phyloP scores from a whole-genome alignment of 2,888 invertebrate species.

The Agrochola lychnidis region DNA sequence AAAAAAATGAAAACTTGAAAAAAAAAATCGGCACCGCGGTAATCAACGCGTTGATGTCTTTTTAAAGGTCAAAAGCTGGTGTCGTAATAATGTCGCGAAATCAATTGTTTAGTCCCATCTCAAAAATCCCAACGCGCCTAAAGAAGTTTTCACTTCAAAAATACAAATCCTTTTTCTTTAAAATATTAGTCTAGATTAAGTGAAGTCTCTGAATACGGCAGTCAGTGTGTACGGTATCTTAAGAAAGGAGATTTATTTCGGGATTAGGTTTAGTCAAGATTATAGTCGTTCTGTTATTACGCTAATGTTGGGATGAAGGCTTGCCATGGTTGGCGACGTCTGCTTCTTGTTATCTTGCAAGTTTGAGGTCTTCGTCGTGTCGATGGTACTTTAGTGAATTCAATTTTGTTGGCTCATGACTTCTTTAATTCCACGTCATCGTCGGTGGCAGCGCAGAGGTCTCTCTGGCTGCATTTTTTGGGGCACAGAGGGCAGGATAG shows the following conservation, averaged over 20 bases:
- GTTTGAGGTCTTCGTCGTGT: neutral
- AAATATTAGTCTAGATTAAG: neutral
- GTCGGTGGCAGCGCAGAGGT: neutral
- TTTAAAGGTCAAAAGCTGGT: no score
- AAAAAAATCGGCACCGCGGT: no score
- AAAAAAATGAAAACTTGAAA: no score
- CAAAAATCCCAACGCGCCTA: no score
- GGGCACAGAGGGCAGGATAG: no score
- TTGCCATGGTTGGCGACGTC: slow-evolving; percentile 31
- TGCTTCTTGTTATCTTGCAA: slow-evolving; percentile 15
- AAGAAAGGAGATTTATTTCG: slow-evolving; percentile 60
- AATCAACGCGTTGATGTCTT: no score
- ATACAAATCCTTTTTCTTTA: no score
- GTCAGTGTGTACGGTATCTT: slow-evolving; percentile 31
- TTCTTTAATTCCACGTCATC: neutral
- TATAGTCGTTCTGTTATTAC: slow-evolving; percentile 39
- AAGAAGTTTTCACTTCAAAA: no score
- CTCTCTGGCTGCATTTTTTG: no score
- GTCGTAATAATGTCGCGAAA: no score
- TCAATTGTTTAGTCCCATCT: no score
- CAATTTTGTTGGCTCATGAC: neutral
- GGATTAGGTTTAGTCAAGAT: slow-evolving; percentile 55
- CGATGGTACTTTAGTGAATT: neutral
- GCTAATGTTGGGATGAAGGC: slow-evolving; percentile 19
- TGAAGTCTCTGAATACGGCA: neutral